Evolutionary conservation across 2,888 invertebrate genomes (phyloP), one percentile per base, ranked within the genome.

Genomic region (Deilephila elpenor): DNA sequence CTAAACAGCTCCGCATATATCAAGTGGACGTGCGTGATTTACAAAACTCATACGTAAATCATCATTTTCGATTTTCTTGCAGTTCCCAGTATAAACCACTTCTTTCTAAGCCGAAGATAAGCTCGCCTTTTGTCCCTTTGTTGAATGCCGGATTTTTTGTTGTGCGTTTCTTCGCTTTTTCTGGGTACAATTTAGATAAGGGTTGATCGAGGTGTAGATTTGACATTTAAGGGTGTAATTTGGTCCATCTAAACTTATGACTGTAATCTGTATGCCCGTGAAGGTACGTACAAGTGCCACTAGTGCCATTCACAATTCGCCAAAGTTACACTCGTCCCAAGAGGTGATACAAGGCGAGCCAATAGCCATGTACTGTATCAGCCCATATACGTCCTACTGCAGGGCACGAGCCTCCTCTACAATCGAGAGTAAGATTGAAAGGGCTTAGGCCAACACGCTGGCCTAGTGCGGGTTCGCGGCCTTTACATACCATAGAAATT

Each of bases 11-110:
- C 77, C 75, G 77, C 71, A 79, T 80, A 82, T 74, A 77, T 80
- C 79, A 79, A 75, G 74, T 72, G 72, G 74, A 83, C 84, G 80
- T 82, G 84, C 77, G 76, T 81, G 83, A 81, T 80, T 81, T 83
- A 79, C 79, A 78, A 79, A 80, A 71, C 73, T 74, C 72, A 75
- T 76, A 72, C 77, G 78, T 80, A 82, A 81, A 83, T 82, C 82
- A 82, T 78, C 75, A 75, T 79, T 78, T 78, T 74, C 74, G 75
- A 79, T 80, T 80, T 76, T 78, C 74, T 70, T 61, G 51, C 59
- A 71, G 76, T 75, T 74, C 74, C 78, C 74, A 77, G 78, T 75
- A 78, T 79, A 77, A 78, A 80, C 78, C 73, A 75, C 75, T 76
- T 79, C 78, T 78, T 79, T 77, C 73, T 79, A 72, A 74, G 78